Conservation (phyloP, 2,888 invertebrate genomes). For the Hermaeophaga mercurialis region DNA sequence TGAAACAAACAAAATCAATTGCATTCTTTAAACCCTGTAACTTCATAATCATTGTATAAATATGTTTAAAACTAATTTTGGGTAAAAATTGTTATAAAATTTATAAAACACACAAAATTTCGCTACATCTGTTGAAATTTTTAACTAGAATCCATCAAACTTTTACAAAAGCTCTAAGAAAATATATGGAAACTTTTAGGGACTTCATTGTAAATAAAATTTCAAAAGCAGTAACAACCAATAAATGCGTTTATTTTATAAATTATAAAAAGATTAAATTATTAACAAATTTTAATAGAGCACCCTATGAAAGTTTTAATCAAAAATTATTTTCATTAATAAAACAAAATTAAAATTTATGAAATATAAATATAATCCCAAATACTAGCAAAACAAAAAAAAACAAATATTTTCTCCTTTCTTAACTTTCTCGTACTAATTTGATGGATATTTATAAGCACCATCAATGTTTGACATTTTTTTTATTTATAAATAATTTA, state of each 20-base stretch:
- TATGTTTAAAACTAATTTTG: constrained; percentile 43
- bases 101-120: constrained; percentile 50
- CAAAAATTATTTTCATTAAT: background rate
- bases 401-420: background rate
- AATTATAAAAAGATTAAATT: background rate
- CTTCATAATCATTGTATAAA: constrained; percentile 41
- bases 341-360: background rate
- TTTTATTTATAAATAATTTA: constrained; percentile 43
- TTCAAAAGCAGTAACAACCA: background rate
- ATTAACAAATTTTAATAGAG: background rate
- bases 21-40: constrained; percentile 48
- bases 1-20: constrained; percentile 41
- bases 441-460: constrained; percentile 45
- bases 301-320: background rate
- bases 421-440: constrained; percentile 10
- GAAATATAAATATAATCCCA: background rate
- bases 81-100: constrained; percentile 49
- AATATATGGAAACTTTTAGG: background rate
- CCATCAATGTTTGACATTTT: constrained; percentile 55
- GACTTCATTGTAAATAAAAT: background rate
- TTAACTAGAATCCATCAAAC: constrained; percentile 33
- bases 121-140: constrained; percentile 43
- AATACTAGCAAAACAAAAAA: background rate
- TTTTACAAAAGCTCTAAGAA: constrained; percentile 4
- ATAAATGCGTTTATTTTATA: background rate